Evolutionary conservation across 2,888 invertebrate genomes (phyloP), one percentile per base, ranked within the genome.

Genomic region (Lordiphosa fenestrarum): DNA sequence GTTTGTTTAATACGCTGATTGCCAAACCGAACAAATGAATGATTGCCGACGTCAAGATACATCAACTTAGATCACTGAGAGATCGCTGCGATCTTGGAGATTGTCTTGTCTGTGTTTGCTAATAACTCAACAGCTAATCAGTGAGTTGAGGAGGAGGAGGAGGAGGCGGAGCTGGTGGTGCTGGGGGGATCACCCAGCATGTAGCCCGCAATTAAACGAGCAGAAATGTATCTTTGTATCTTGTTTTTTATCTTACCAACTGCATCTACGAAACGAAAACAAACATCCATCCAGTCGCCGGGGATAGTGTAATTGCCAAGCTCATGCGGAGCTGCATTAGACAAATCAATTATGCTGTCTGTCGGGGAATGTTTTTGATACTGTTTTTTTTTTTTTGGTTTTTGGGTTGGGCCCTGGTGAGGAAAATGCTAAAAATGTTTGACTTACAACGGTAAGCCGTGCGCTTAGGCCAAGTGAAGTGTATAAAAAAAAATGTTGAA

Each of bases 81-180:
- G 58, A 49, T 55, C 53, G 48, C 46, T 38, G 30, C 66, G 59
- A 48, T 60, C 40, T 59, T 40, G 38, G 53, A 56, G 57, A 54
- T 58, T 59, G 52, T 59, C 47, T 66, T 49, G 82, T 80, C 81
- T 77, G 51, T 84, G 77, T 80, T 85, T 85, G 85, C 80, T 85
- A 84, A 84, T 80, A 84, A 76, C 84, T 84, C 83, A 80, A 85
- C 85, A 83, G 73, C 81, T 80, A 80, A 80, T 84, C 80, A 84
- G 80, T 65, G 56, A 56, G 47, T 53, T 37, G n/a, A 15, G 13
- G n/a, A n/a, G 15, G 12, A 10, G 4, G 7, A 36, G 15, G 39
- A n/a, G 21, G 7, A 6, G 19, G 19, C 19, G 19, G 19, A 19
- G 6, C 1, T 3, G n/a, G 15, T 6, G 12, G 13, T 4, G 3